Evolutionary conservation across 2,888 invertebrate genomes (phyloP).

Genomic region (Thysanoteuthis rhombus): DNA sequence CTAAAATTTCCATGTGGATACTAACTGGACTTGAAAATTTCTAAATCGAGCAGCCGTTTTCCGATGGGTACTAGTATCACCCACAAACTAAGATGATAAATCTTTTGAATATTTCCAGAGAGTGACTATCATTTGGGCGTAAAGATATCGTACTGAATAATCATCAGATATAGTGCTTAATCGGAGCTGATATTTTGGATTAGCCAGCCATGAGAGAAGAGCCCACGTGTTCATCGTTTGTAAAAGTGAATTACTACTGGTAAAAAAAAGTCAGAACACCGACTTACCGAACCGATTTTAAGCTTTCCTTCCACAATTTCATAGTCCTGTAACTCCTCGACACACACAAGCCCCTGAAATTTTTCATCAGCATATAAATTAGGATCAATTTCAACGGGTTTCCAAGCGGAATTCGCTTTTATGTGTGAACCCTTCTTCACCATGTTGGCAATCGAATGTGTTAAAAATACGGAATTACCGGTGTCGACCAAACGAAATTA

Average conservation of each 20-base stretch:
- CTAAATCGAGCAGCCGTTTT: too few relatives aligned
- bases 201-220: not conserved
- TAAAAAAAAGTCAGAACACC: not conserved
- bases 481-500: not conserved
- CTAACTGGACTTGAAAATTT: too few relatives aligned
- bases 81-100: too few relatives aligned
- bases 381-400: conserved; percentile 48
- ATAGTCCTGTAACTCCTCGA: conserved; percentile 60
- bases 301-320: conserved; percentile 40
- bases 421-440: conserved; percentile 35
- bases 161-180: too few relatives aligned
- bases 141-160: too few relatives aligned
- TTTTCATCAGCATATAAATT: conserved; percentile 43
- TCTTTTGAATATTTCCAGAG: too few relatives aligned
- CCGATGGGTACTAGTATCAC: too few relatives aligned
- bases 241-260: not conserved
- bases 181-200: too few relatives aligned
- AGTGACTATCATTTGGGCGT: too few relatives aligned
- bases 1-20: too few relatives aligned
- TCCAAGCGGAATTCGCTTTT: conserved; percentile 51
- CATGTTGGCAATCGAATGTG: not conserved
- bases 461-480: not conserved
- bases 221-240: not conserved
- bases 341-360: conserved; percentile 49
- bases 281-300: not conserved